Conservation (phyloP, 2,113 vertebrate genomes). For the Pseudois nayaur region DNA sequence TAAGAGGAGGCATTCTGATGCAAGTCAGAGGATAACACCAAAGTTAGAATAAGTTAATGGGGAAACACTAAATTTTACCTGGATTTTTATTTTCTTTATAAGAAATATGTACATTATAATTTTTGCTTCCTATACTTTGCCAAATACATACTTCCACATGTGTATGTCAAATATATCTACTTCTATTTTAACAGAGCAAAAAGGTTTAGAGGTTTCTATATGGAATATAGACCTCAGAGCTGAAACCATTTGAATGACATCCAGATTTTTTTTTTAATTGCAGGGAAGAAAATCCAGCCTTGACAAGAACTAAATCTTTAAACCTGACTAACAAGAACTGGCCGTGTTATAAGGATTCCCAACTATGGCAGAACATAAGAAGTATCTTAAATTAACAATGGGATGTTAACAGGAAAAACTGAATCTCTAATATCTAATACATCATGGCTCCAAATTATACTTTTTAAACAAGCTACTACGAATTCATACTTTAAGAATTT, state of each 20-base stretch:
- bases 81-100: conserved; percentile 15
- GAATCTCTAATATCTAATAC: background rate
- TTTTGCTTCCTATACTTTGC: background rate
- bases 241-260: background rate
- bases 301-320: background rate
- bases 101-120: background rate
- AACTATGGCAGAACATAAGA: background rate
- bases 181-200: background rate
- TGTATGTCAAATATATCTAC: background rate
- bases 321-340: background rate
- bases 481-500: background rate
- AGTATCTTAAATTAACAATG: background rate
- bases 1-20: background rate
- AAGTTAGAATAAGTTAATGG: background rate
- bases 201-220: background rate
- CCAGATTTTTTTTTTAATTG: background rate
- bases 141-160: background rate
- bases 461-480: background rate
- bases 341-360: background rate
- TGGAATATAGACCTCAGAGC: background rate
- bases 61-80: background rate
- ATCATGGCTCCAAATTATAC: background rate
- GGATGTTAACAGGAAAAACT: background rate
- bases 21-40: background rate
- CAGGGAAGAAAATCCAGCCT: background rate